phyloP scores from a whole-genome alignment of 1,140 invertebrate genomes.

The Ericerus pela region DNA sequence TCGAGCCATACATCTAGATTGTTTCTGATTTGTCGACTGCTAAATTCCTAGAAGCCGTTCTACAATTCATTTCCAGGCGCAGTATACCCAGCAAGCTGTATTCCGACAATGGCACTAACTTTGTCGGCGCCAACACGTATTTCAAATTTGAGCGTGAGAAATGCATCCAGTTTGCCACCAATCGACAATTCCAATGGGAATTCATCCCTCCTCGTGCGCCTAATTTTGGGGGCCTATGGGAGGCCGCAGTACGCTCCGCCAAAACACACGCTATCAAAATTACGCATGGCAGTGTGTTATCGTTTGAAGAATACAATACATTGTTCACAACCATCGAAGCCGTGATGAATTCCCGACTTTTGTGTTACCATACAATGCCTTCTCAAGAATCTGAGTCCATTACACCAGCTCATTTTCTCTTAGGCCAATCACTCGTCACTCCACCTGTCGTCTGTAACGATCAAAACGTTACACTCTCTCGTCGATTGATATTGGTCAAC shows the following conservation, averaged over 20 bases:
- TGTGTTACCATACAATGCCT: conserved; percentile 20
- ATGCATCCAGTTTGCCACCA: no score
- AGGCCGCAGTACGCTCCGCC: conserved; percentile 25
- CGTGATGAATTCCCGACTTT: conserved; percentile 26
- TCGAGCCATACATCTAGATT: conserved; percentile 26
- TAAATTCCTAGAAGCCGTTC: conserved; percentile 25
- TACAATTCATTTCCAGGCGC: conserved; percentile 24
- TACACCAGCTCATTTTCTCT: conserved; percentile 1
- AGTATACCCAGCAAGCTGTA: conserved; percentile 24
- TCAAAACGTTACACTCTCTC: neutral
- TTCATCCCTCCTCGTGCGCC: conserved; percentile 26
- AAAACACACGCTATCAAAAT: conserved; percentile 25
- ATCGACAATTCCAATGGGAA: conserved; percentile 19
- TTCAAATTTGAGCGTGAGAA: conserved; percentile 15
- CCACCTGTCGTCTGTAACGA: neutral
- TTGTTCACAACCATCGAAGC: conserved; percentile 25
- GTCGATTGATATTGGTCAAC: neutral
- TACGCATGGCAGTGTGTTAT: conserved; percentile 12
- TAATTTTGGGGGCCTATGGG: conserved; percentile 28
- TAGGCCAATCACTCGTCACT: neutral
- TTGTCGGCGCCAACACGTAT: conserved; percentile 25
- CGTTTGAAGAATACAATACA: conserved; percentile 28
- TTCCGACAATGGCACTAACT: conserved; percentile 30
- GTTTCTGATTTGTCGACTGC: conserved; percentile 24
- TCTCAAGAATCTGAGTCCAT: conserved; percentile 18